Percentiles rank a stretch among this genome's conserved stretches.
Evolutionary conservation across 2,888 invertebrate species (phyloP).

Genomic region (Phytoseiulus persimilis): DNA sequence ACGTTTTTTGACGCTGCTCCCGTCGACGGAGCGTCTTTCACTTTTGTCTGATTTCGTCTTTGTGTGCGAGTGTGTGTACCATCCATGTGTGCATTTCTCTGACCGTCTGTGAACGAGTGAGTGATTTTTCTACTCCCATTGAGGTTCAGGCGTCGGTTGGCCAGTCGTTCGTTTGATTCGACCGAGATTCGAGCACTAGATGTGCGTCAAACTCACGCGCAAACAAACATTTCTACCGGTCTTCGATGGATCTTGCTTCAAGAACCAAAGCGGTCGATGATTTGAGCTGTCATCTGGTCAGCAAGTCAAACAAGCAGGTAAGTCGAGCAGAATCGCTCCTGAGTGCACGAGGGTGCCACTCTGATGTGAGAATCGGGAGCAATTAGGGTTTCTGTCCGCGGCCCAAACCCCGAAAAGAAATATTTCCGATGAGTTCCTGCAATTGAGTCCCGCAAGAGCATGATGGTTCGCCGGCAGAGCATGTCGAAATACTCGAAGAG

Average conservation of each 20-base stretch:
- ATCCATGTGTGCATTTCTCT: background rate
- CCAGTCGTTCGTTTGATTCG: background rate
- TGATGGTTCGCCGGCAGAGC: no score
- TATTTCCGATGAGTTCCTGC: no score
- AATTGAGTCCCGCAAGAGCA: no score
- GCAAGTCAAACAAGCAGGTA: background rate
- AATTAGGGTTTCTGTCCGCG: no score
- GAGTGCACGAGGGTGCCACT: background rate
- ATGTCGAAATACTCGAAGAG: no score
- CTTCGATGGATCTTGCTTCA: background rate
- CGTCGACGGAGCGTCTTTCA: background rate
- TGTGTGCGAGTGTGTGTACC: background rate
- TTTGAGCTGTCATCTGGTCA: background rate
- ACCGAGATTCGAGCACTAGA: background rate
- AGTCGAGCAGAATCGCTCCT: background rate
- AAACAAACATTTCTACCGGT: background rate
- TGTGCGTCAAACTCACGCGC: background rate
- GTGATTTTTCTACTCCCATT: constrained; percentile 5
- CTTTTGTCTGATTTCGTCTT: background rate
- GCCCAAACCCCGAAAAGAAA: no score
- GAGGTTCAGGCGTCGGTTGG: background rate
- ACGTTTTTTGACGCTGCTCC: background rate
- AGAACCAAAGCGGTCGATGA: background rate
- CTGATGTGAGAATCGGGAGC: no score
- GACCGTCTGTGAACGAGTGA: background rate